Percentiles rank a stretch among this genome's conserved stretches.
Conservation (phyloP, 2,888 invertebrate genomes). For the Psococerastis gibbosa region DNA sequence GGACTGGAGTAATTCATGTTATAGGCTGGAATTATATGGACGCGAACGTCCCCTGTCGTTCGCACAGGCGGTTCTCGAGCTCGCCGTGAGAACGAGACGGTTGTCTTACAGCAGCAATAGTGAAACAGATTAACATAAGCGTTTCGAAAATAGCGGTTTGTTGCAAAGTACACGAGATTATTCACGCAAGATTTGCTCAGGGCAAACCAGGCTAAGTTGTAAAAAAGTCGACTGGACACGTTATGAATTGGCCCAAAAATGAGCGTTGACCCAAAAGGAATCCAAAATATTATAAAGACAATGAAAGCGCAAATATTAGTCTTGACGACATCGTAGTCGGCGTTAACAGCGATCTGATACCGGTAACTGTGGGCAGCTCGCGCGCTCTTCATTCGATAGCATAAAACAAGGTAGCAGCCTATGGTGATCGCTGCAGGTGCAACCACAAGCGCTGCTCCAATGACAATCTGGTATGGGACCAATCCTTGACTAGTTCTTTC, state of each 20-base stretch:
- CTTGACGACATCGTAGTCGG: slow-evolving; percentile 39
- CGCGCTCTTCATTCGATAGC: slow-evolving; percentile 31
- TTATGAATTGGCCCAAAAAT: slow-evolving; percentile 33
- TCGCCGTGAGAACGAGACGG: slow-evolving; percentile 43
- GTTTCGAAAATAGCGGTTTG: slow-evolving; percentile 47
- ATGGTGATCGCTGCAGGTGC: slow-evolving; percentile 37
- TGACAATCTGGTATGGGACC: slow-evolving; percentile 34
- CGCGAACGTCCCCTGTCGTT: slow-evolving; percentile 42
- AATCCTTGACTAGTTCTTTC: slow-evolving; percentile 25
- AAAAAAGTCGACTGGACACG: slow-evolving; percentile 35
- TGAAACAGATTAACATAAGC: slow-evolving; percentile 55
- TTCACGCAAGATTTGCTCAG: slow-evolving; percentile 47
- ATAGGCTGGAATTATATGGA: slow-evolving; percentile 54
- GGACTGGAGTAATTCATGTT: slow-evolving; percentile 43
- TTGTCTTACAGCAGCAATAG: slow-evolving; percentile 64
- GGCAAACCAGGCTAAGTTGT: slow-evolving; percentile 48
- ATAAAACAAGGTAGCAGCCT: slow-evolving; percentile 32
- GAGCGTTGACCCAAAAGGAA: slow-evolving; percentile 43
- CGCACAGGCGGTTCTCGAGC: slow-evolving; percentile 27
- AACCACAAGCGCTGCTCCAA: slow-evolving; percentile 36
- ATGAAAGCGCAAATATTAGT: slow-evolving; percentile 45
- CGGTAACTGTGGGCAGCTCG: slow-evolving; percentile 37
- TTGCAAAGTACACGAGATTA: slow-evolving; percentile 40
- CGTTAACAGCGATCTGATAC: slow-evolving; percentile 38
- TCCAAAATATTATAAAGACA: slow-evolving; percentile 40